Evolutionary conservation across 2,797 vertebrate genomes (phyloP).

Genomic region (Syndactyla subalaris): DNA sequence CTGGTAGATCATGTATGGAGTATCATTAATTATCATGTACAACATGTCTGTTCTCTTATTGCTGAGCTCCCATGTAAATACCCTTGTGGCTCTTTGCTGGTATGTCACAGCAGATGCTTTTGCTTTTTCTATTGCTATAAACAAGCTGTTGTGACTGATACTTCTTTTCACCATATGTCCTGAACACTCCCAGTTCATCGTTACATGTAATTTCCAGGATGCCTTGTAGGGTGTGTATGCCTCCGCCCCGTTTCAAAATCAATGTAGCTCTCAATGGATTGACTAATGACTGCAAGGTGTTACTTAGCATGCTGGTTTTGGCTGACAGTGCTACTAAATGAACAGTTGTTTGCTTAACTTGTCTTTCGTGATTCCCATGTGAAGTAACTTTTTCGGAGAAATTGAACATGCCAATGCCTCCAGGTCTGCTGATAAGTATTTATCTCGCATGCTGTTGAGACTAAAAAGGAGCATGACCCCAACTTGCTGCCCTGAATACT

Average conservation of each 20-base stretch:
- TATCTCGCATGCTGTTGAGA: neutral
- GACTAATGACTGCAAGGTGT: slow-evolving; percentile 62
- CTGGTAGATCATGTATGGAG: neutral
- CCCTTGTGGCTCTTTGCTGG: neutral
- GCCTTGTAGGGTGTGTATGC: slow-evolving; percentile 55
- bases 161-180: slow-evolving; percentile 45
- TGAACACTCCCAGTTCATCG: slow-evolving; percentile 54
- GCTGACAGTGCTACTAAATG: slow-evolving; percentile 21
- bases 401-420: neutral
- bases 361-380: slow-evolving; percentile 15
- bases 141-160: slow-evolving; percentile 64
- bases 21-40: neutral
- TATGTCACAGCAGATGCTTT: slow-evolving; percentile 14
- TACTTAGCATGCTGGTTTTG: slow-evolving; percentile 51
- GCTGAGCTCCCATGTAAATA: neutral
- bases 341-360: slow-evolving; percentile 38
- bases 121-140: slow-evolving; percentile 51
- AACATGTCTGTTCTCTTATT: neutral
- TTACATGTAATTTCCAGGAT: slow-evolving; percentile 64
- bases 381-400: slow-evolving; percentile 26
- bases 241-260: slow-evolving; percentile 71
- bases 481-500: neutral
- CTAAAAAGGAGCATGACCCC: neutral
- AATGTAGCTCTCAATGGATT: slow-evolving; percentile 55
- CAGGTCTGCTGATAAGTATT: neutral